Base-by-base conservation (phyloP, 1,140 invertebrate genomes). In the Camponotus pennsylvanicus region DNA sequence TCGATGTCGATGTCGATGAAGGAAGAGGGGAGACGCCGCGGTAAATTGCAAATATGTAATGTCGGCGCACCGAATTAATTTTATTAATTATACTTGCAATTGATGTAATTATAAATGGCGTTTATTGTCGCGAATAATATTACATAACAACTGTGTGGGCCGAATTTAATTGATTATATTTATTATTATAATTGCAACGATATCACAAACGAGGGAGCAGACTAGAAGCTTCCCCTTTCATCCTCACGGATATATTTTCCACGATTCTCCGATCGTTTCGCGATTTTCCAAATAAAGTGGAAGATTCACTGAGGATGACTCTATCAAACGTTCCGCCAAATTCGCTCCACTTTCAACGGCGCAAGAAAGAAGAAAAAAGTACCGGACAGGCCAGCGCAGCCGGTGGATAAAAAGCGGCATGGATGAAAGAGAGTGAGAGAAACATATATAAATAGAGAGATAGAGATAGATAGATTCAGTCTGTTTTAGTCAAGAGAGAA, bases 21-120 rank as follows among this genome's bases (percentile, higher is more conserved):
- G 11, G 15, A 18, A 15, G n/a, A 5, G 4, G 8, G 4, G 45
- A 8, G 34, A 2, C 0, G 21, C n/a, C 13, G 55, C 37, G 40
- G n/a, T 32, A 21, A 37, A 49, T 45, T 37, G 69, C 69, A 42
- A 75, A 83, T 73, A 52, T 52, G 15, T 52, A 61, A 83, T n/a
- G 40, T 63, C 55, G 55, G 9, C 79, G 42, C 34, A 42, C 42
- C 27, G 32, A 83, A 83, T 83, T 83, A 83, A 83, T 83, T 83
- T 83, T 83, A 83, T 75, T 83, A 83, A 83, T 83, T 83, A 83
- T 83, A 83, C 55, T 73, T 82, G 79, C 55, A 63, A 75, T 63
- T 55, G 32, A 75, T 61, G 69, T 75, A 63, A 83, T 83, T 75
- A 83, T 75, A 61, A 75, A 61, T 55, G 69, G 69, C 55, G 42